Evolutionary conservation across 23 tunicate species (phyloP), one percentile per base, ranked within the genome.

Genomic region (Phallusia fumigata): DNA sequence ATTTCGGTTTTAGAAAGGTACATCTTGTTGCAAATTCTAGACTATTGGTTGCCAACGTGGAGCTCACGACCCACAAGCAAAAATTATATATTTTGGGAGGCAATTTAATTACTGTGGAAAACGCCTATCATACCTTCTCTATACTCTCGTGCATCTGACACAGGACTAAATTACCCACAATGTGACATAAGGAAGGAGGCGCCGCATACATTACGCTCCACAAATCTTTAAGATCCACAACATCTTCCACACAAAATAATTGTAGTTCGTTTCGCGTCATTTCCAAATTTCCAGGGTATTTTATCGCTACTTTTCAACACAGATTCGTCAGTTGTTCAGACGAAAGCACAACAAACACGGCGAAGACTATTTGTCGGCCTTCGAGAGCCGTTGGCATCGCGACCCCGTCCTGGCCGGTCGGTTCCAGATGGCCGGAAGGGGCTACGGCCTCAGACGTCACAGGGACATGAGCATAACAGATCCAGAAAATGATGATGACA

Each of bases 401-500:
- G 90, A 87, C 32, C 74, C 51, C 16, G 80, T 87, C 19, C 81
- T 87, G 0, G 85, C 86, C n/a, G 85, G 90, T 18, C 35, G 90
- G 19, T 87, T 87, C 74, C 77, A 87, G 58, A 73, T 74, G 53
- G 76, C 83, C 85, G 84, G 90, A 44, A 31, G 85, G 10, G 85
- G 90, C 8, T 45, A 82, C 18, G 89, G 89, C 5, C 77, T 87
- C 28, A 74, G 90, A 32, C 73, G 90, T 6, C 90, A 87, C 52
- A 74, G 90, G 52, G 90, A 87, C 81, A 80, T 87, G 85, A 87
- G 90, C 53, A 87, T 87, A 31, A 87, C 90, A 2, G 90, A 87
- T 72, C 81, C 88, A 40, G 88, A 84, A 26, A 80, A 79, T 50
- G 77, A 76, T 35, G 58, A 77, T 53, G 81, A 77, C 53, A 84